These are phyloP conservation scores for Iselma pallidipennis DNA, from an alignment of 2,888 invertebrate species.

Conservation along the genomic window DNA sequence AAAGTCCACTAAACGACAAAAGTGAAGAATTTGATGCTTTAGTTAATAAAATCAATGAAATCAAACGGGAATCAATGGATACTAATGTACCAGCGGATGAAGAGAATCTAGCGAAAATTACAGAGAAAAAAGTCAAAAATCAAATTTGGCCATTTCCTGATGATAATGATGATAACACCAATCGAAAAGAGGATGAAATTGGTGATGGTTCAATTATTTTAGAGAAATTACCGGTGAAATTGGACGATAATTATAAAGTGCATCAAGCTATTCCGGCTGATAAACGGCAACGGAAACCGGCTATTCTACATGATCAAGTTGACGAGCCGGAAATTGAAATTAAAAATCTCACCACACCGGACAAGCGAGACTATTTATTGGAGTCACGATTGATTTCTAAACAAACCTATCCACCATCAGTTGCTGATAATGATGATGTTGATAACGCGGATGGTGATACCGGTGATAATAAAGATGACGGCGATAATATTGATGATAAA, in stretches of 20 bases:
- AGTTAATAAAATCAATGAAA: conserved; percentile 52
- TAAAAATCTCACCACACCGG: conserved; percentile 9
- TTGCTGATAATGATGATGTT: conserved; percentile 4
- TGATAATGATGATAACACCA: background rate
- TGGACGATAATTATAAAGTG: conserved; percentile 8
- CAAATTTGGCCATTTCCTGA: conserved; percentile 45
- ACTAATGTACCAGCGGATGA: conserved; percentile 18
- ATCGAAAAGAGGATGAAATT: background rate
- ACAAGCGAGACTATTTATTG: conserved; percentile 17
- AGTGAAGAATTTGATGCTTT: conserved; percentile 49
- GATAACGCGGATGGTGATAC: background rate
- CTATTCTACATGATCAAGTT: background rate
- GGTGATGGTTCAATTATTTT: background rate
- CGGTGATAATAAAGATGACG: background rate
- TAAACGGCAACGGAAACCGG: conserved; percentile 20
- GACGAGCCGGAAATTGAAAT: conserved; percentile 6
- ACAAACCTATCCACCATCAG: conserved; percentile 8
- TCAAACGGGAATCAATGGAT: conserved; percentile 42
- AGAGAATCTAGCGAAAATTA: conserved; percentile 21
- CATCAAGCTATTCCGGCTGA: conserved; percentile 8
- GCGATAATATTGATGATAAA: background rate
- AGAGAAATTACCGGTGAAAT: background rate
- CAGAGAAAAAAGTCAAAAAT: conserved; percentile 39
- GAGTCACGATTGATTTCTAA: conserved; percentile 8
- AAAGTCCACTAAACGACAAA: conserved; percentile 37